A percentile compares a stretch with the other conserved stretches of the same genome.
phyloP scores from a whole-genome alignment of 1,140 invertebrate species.

The Pseudomyrmex dendroicus region DNA sequence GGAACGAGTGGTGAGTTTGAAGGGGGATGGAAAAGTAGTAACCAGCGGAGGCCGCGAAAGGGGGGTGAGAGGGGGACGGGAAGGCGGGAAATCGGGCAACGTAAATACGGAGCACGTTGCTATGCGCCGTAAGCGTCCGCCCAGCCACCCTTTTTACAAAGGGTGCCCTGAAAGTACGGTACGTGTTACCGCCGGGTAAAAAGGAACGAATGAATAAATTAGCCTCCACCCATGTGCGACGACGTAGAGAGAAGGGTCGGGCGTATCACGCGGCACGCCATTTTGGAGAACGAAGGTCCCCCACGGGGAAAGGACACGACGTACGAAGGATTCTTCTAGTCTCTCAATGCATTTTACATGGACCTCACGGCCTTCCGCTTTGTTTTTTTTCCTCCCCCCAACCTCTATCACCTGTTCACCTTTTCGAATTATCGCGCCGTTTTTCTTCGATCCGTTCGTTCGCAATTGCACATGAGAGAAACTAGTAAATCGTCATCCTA shows the following conservation, averaged over 20 bases:
- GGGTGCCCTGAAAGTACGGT: constrained; percentile 80
- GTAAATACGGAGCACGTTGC: constrained; percentile 82
- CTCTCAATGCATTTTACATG: constrained; percentile 67
- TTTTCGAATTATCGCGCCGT: constrained; percentile 40
- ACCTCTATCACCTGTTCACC: constrained; percentile 24
- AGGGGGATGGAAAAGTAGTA: constrained; percentile 62
- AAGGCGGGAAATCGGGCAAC: constrained; percentile 79
- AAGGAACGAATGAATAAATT: constrained; percentile 84
- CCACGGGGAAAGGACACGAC: constrained; percentile 58
- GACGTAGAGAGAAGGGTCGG: constrained; percentile 71
- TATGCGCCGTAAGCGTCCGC: constrained; percentile 80
- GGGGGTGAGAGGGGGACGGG: constrained; percentile 42
- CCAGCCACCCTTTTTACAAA: constrained; percentile 80
- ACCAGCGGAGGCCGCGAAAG: constrained; percentile 26
- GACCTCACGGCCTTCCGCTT: constrained; percentile 49
- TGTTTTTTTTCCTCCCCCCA: constrained; percentile 15
- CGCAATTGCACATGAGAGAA: constrained; percentile 27
- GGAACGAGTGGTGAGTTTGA: constrained; percentile 53
- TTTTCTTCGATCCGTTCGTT: constrained; percentile 31
- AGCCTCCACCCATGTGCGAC: constrained; percentile 74
- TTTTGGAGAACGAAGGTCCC: constrained; percentile 80
- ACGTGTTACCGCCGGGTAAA: constrained; percentile 80
- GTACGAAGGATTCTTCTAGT: constrained; percentile 66
- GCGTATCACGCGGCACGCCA: constrained; percentile 75
- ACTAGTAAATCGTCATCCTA: constrained; percentile 3